Percentiles rank a stretch among this genome's conserved stretches.
These are phyloP conservation scores for Aurelia aurita DNA, from an alignment of 30 jellyfish, hydroid and myxozoan species.

Conservation along the genomic window DNA sequence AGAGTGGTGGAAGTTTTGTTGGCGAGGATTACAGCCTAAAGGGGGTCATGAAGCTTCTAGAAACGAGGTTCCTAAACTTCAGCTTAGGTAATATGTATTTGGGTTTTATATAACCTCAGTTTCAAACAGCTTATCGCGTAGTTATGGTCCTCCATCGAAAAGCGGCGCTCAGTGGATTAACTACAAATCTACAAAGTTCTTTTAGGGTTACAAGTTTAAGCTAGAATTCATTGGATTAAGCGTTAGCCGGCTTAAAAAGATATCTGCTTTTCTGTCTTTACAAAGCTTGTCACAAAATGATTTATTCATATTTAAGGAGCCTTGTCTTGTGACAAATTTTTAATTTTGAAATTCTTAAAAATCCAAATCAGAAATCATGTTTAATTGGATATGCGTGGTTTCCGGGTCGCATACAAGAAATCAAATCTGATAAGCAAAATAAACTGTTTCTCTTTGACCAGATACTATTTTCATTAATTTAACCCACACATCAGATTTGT, in stretches of 20 bases:
- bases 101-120: too few species aligned
- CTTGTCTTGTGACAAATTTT: neutral
- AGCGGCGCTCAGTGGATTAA: neutral
- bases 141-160: too few species aligned
- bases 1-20: too few species aligned
- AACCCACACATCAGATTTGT: constrained; percentile 36
- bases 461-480: constrained; percentile 16
- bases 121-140: too few species aligned
- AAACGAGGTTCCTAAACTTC: too few species aligned
- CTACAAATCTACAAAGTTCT: neutral
- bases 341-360: neutral
- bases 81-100: too few species aligned
- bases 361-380: neutral
- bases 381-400: constrained; percentile 28
- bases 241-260: neutral
- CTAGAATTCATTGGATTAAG: neutral
- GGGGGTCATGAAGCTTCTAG: too few species aligned
- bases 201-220: neutral
- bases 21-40: too few species aligned
- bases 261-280: neutral
- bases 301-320: neutral
- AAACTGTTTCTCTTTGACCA: constrained; percentile 8
- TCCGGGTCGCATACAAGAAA: constrained; percentile 13
- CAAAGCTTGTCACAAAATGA: constrained; percentile 4
- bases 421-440: constrained; percentile 14